phyloP scores from a whole-genome alignment of 1,140 invertebrate species.

The Conopomorpha cramerella region DNA sequence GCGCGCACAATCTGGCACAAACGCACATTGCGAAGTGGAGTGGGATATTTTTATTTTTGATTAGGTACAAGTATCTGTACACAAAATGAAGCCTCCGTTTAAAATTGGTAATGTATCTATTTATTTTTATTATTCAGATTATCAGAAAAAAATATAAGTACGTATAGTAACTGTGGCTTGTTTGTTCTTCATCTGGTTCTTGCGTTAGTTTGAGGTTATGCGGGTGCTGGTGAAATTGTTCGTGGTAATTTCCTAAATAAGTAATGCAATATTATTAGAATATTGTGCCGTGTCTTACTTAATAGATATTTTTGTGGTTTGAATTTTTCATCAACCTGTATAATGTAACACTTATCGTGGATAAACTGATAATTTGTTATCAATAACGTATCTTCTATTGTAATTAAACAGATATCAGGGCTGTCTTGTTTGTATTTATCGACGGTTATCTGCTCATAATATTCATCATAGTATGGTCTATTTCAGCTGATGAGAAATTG shows the following conservation, averaged over 20 bases:
- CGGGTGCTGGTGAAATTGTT: no score
- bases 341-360: not conserved
- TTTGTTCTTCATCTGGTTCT: no score
- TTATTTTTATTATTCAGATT: constrained; percentile 1
- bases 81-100: constrained; percentile 37
- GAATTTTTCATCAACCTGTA: not conserved
- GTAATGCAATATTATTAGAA: not conserved
- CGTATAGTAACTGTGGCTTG: not conserved
- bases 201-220: no score
- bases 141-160: not conserved
- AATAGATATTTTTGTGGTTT: not conserved
- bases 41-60: no score
- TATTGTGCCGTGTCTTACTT: not conserved
- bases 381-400: not conserved
- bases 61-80: no score
- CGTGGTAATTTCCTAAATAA: no score
- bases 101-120: constrained; percentile 32
- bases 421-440: no score
- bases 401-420: not conserved
- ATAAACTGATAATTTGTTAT: not conserved
- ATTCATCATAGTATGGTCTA: not conserved
- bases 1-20: no score
- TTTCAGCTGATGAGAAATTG: constrained; percentile 79
- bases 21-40: no score
- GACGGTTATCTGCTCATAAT: no score